Evolutionary conservation across 2,113 vertebrate genomes (phyloP).

Genomic region (Pygoscelis antarcticus): DNA sequence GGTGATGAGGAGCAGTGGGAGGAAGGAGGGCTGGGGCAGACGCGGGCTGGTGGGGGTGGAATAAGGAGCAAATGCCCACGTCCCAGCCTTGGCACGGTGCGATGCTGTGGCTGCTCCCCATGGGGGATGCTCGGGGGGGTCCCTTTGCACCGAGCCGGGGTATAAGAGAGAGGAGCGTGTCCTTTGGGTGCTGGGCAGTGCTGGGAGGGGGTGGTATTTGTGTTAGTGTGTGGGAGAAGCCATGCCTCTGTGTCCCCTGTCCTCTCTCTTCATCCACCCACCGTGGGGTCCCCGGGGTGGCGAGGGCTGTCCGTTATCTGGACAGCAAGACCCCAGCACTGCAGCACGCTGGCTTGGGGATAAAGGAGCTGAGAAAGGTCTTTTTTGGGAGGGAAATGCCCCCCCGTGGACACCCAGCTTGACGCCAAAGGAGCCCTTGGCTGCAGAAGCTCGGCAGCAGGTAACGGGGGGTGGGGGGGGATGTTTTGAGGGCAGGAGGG

Average conservation of each 20-base stretch:
- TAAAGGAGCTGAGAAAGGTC: background rate
- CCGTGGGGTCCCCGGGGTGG: rapidly evolving
- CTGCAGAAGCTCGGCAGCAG: background rate
- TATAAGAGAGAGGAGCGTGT: rapidly evolving
- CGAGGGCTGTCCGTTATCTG: background rate
- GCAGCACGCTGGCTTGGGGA: rapidly evolving
- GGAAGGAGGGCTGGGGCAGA: background rate
- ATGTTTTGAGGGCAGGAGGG: background rate
- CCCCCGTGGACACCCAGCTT: background rate
- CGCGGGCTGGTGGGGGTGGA: background rate
- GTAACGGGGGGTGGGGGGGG: background rate
- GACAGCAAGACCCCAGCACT: rapidly evolving
- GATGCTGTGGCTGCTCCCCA: background rate
- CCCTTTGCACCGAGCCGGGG: no score
- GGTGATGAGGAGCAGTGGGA: background rate
- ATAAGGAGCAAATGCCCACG: rapidly evolving
- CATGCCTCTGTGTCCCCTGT: background rate
- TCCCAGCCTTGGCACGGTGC: background rate
- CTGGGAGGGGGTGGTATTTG: no score
- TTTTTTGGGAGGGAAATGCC: background rate
- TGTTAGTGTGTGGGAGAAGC: rapidly evolving
- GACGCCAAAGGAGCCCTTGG: background rate
- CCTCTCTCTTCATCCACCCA: no score
- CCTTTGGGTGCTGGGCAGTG: background rate
- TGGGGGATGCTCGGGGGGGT: background rate